Evolutionary conservation across 2,797 vertebrate species (phyloP), one percentile per base, ranked within the genome.

Genomic region (Anguilla pacifica): DNA sequence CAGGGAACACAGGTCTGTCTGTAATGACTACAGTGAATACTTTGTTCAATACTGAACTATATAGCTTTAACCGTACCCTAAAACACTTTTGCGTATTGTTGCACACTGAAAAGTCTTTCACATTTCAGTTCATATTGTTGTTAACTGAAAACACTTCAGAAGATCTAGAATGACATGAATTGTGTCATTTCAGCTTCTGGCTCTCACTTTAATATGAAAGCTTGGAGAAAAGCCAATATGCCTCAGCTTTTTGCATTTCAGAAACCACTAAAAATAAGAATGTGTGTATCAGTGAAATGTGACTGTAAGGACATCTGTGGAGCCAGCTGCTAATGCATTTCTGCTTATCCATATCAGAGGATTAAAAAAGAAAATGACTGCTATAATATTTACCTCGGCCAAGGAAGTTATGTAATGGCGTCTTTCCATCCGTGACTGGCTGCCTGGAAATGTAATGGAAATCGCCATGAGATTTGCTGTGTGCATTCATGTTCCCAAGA

Each of bases 1-100:
- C n/a, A 39, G 61, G 61, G 35, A 28, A 57, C 28, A 70, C 17
- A 17, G 22, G 57, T 61, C n/a, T 57, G 57, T 88, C 49, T 53
- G 28, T 57, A 46, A 15, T 7, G 19, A 85, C 46, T 46, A 81
- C 85, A 88, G 84, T 67, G 35, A 79, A 28, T 51, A 53, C 82
- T 83, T 83, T 83, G 82, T 77, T 77, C 74, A 17, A 77, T 19
- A 35, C 13, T 39, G 43, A 43, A n/a, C 39, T 77, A 31, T 19
- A 19, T 22, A 43, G 31, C 22, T 51, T 53, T 57, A 31, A 15
- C 82, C 11, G 49, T 55, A 57, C 22, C 82, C 22, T 13, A 83
- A 83, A 83, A n/a, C 17, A 82, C 77, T 82, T 82, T 82, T 82
- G 46, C 22, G 22, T 51, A 28, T 43, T 55, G 46, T 53, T 77